Evolutionary conservation across 2,113 vertebrate genomes (phyloP).

Genomic region (Glaucidium brasilianum): DNA sequence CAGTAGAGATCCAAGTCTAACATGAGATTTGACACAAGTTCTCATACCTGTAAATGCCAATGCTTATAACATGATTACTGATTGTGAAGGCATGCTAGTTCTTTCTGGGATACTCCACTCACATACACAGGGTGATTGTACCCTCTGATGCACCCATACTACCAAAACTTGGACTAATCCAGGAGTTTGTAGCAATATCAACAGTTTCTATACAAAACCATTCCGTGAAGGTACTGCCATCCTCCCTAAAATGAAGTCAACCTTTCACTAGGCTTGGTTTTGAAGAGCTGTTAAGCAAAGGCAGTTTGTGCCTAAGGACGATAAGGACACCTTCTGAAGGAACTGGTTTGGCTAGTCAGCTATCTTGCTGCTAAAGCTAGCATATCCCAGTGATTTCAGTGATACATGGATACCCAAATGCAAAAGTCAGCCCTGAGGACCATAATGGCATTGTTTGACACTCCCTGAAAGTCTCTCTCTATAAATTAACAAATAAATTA

Average conservation of each 20-base stretch:
- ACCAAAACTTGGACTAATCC: background rate
- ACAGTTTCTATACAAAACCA: background rate
- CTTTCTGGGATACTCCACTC: background rate
- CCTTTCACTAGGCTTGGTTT: background rate
- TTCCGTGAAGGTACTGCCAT: background rate
- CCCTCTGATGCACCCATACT: background rate
- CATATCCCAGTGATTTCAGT: constrained; percentile 6
- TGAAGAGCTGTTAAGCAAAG: background rate
- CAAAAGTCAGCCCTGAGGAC: constrained; percentile 39
- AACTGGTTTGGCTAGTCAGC: constrained; percentile 44
- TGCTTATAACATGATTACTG: background rate
- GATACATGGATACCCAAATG: constrained; percentile 30
- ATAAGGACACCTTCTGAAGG: constrained; percentile 12
- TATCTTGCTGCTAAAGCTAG: constrained; percentile 36
- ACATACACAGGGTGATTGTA: fast-evolving
- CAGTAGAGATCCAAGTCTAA: background rate
- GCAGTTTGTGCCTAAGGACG: background rate
- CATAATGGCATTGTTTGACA: background rate
- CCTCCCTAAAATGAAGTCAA: background rate
- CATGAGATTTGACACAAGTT: background rate
- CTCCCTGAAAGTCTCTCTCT: constrained; percentile 8
- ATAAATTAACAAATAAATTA: constrained; percentile 51
- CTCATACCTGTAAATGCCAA: fast-evolving
- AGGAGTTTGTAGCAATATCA: background rate
- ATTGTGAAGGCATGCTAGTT: background rate